phyloP scores from a whole-genome alignment of 2,113 vertebrate species.

The Chionomys nivalis region DNA sequence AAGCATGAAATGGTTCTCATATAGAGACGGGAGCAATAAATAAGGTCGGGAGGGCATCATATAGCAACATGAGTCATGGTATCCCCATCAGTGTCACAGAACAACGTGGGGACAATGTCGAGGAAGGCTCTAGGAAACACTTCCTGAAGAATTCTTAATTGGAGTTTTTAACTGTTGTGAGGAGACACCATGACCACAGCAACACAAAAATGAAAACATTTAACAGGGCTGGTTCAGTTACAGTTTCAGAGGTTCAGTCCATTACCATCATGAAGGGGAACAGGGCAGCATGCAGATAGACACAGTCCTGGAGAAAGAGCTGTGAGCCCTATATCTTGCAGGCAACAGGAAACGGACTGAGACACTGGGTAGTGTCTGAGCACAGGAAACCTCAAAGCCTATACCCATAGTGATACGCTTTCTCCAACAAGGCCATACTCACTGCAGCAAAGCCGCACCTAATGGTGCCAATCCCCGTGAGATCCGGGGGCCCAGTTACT shows the following conservation, averaged over 20 bases:
- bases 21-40: neutral
- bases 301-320: neutral
- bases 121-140: slow-evolving; percentile 33
- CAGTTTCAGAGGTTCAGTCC: neutral
- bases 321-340: neutral
- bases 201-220: neutral
- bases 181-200: neutral
- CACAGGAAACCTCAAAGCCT: neutral
- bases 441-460: neutral
- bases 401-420: neutral
- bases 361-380: neutral
- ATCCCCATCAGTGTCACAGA: neutral
- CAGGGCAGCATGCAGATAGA: neutral
- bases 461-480: neutral
- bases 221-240: neutral
- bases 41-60: neutral
- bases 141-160: slow-evolving; percentile 38
- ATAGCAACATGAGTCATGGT: neutral
- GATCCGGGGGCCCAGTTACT: neutral
- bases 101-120: neutral
- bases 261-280: neutral
- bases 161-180: neutral
- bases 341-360: neutral
- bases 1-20: neutral
- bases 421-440: neutral